Evolutionary conservation across 2,113 vertebrate genomes (phyloP).

Genomic region (Burhinus bistriatus): DNA sequence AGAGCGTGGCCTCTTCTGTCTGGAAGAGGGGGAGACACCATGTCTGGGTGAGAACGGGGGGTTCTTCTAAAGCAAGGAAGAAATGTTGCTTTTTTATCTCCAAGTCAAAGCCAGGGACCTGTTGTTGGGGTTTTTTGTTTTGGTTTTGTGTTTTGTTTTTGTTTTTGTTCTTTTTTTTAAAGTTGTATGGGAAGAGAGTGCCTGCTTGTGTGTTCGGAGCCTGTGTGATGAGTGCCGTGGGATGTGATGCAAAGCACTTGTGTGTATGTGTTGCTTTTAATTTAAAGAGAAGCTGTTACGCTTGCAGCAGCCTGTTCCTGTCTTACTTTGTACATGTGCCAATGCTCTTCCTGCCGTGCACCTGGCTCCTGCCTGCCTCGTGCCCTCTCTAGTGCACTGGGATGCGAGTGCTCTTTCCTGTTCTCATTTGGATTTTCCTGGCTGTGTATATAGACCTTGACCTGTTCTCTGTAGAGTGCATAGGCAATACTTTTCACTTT

Average conservation of each 20-base stretch:
- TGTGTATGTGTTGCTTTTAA: not conserved
- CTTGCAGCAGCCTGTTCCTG: not conserved
- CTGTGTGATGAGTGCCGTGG: not conserved
- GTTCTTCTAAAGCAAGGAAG: not conserved
- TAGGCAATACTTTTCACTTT: not conserved
- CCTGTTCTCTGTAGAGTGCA: not conserved
- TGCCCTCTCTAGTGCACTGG: not conserved
- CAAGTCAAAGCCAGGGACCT: not conserved
- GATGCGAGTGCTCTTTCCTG: not conserved
- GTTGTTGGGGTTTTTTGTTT: not conserved
- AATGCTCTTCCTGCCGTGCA: not conserved
- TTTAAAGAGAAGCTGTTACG: not conserved
- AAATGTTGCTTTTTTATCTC: not conserved
- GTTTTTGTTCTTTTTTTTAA: not conserved
- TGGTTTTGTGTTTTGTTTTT: not conserved
- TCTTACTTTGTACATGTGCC: not conserved
- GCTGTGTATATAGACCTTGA: not conserved
- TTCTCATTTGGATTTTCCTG: not conserved
- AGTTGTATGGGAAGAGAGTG: not conserved
- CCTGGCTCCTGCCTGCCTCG: not conserved
- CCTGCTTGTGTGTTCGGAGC: not conserved
- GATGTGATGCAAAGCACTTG: not conserved
- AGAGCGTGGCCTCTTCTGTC: not conserved
- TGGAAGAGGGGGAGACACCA: not conserved
- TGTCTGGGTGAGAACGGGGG: fast-evolving